phyloP scores from a whole-genome alignment of 2,797 vertebrate species.

The Paedocypris micromegethes region DNA sequence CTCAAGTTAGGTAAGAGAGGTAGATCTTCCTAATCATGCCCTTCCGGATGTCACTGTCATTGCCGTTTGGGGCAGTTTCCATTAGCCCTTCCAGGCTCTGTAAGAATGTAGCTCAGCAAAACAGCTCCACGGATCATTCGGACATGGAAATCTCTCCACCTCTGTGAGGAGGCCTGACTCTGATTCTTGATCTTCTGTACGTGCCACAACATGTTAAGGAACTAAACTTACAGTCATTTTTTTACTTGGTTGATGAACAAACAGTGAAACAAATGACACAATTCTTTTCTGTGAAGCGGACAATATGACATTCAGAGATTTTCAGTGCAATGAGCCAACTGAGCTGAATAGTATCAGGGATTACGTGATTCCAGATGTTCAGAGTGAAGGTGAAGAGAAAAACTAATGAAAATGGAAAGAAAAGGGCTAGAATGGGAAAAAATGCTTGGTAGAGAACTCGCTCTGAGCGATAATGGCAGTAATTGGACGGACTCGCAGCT shows the following conservation, averaged over 20 bases:
- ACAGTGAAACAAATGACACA: constrained; percentile 2
- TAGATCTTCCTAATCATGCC: no score
- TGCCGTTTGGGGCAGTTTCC: no score
- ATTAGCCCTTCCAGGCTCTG: no score
- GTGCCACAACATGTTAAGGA: not conserved
- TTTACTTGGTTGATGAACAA: not conserved
- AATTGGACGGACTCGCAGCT: constrained; percentile 73
- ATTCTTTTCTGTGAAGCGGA: not conserved
- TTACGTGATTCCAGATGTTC: constrained; percentile 21
- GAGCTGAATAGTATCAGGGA: constrained; percentile 24
- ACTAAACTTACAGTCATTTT: no score
- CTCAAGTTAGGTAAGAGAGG: no score
- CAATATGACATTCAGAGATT: constrained; percentile 11
- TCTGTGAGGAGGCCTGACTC: no score
- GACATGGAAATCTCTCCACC: no score
- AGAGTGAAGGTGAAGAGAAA: constrained; percentile 26
- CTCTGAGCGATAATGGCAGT: constrained; percentile 70
- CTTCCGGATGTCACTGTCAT: no score
- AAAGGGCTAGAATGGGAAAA: constrained; percentile 20
- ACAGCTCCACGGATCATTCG: no score
- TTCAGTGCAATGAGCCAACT: constrained; percentile 18
- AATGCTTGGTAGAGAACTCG: constrained; percentile 20
- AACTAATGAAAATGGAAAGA: constrained; percentile 37
- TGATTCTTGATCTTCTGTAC: no score
- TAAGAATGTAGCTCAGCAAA: no score